Percentiles rank a stretch among this genome's conserved stretches.
Conservation (phyloP, 2,797 vertebrate genomes). For the Hydrocynus forskahlii region DNA sequence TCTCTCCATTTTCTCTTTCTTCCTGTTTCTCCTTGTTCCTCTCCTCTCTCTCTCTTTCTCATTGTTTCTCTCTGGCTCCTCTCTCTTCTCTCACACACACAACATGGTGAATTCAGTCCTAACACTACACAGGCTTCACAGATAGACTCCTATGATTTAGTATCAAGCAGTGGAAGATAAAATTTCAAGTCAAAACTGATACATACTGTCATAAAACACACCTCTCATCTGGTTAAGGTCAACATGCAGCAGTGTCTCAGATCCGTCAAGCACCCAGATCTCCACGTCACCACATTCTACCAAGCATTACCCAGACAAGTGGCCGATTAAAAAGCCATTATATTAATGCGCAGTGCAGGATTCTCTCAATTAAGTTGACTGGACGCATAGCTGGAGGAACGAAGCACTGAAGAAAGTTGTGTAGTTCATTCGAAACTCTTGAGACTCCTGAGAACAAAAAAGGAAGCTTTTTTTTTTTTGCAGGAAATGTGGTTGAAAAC, state of each 20-base stretch:
- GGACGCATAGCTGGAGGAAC: not conserved
- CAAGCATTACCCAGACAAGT: not conserved
- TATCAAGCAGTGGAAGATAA: constrained; percentile 38
- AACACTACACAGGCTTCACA: constrained; percentile 44
- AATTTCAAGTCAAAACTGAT: constrained; percentile 43
- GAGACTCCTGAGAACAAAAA: not conserved
- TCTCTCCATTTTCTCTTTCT: too few relatives aligned
- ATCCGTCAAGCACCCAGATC: not conserved
- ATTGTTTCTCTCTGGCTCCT: too few relatives aligned
- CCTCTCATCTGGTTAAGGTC: constrained; percentile 26
- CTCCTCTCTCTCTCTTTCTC: too few relatives aligned
- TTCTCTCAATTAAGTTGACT: constrained; percentile 5
- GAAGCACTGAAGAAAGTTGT: not conserved
- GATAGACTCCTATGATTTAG: constrained; percentile 46
- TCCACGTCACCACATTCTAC: not conserved
- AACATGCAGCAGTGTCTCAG: not conserved
- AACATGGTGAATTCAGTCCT: constrained; percentile 25
- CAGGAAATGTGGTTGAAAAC: constrained; percentile 2
- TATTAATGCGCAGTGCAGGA: constrained; percentile 8
- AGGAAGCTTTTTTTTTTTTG: not conserved
- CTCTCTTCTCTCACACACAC: not conserved
- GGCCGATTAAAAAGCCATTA: constrained; percentile 10
- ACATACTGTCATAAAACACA: constrained; percentile 38
- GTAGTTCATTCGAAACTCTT: not conserved
- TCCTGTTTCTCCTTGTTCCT: too few relatives aligned